Evolutionary conservation across 2,113 vertebrate genomes (phyloP), one percentile per base, ranked within the genome.

Genomic region (Menidia beryllina): DNA sequence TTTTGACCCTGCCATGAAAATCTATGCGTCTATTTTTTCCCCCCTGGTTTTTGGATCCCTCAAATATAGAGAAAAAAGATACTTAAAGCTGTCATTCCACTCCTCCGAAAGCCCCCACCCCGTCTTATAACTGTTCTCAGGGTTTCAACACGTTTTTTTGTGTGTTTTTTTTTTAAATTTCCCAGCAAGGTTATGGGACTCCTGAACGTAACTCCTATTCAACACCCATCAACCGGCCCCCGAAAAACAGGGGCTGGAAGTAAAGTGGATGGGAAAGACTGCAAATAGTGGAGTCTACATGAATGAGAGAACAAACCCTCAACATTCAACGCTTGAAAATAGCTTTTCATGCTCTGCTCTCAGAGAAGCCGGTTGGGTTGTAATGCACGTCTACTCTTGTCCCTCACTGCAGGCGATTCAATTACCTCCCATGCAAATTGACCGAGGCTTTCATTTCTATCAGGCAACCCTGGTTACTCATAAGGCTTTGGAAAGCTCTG

Each of bases 341-440:
- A 75, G 79, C 79, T 86, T 91, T 87, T 87, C 81, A 83, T 64
- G 61, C 72, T 64, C 39, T 65, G 52, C 69, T 74, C 82, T 61
- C 66, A 19, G 72, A 69, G 83, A 84, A 85, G 86, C 81, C 82
- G 79, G 75, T 80, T 73, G 75, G 83, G 58, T 84, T 76, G 65
- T 63, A 75, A 83, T 86, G 79, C 91, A 79, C 72, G 49, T 77
- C 80, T 49, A 58, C 69, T 62, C 63, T 48, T 58, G 73, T 60
- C 71, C 60, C 63, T 72, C 88, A 74, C 87, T 84, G 78, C 79
- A 45, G 85, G 81, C 83, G 43, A 91, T 91, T 91, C 91, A 91
- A 91, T 93, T 90, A 92, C 88, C 75, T 84, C 81, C 79, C 79
- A 88, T 90, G 88, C 90, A 90, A 91, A 92, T 91, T 86, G 87